These are phyloP conservation scores for Bostrychus sinensis DNA, from an alignment of 2,113 vertebrate species.

Conservation along the genomic window DNA sequence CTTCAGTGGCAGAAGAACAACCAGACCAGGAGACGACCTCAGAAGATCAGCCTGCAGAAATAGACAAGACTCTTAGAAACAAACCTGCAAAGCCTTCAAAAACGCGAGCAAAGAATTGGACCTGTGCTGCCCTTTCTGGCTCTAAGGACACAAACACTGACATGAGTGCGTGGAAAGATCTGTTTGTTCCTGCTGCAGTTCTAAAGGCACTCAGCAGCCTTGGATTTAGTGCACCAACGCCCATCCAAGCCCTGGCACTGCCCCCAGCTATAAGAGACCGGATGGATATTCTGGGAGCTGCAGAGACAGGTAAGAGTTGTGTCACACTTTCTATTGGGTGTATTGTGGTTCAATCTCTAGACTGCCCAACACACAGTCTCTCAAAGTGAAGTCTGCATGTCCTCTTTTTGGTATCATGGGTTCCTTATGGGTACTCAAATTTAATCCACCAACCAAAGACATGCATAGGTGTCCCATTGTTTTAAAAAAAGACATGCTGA, in stretches of 20 bases:
- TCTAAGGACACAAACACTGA: conserved; percentile 75
- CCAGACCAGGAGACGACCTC: not conserved
- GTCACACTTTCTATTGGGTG: too few species aligned
- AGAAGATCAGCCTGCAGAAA: not conserved
- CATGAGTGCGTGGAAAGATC: conserved; percentile 88
- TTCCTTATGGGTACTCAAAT: too few species aligned
- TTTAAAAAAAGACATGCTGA: too few species aligned
- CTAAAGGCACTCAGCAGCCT: conserved; percentile 86
- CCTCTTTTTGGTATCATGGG: too few species aligned
- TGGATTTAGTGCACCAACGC: conserved; percentile 91
- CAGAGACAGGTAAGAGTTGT: conserved; percentile 88
- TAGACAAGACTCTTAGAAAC: conserved; percentile 27
- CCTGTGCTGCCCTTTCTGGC: conserved; percentile 69
- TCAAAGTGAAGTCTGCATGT: too few species aligned
- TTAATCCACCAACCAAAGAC: too few species aligned
- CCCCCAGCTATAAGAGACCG: conserved; percentile 92
- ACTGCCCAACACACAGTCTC: too few species aligned
- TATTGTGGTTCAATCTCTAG: too few species aligned
- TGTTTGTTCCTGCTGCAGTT: conserved; percentile 90
- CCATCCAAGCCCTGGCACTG: conserved; percentile 90
- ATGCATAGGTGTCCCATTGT: too few species aligned
- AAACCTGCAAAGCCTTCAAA: conserved; percentile 42
- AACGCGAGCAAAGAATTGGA: conserved; percentile 87
- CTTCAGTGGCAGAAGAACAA: not conserved
- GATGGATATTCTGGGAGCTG: conserved; percentile 93